Conservation (phyloP, 2,888 invertebrate species). For the Himalopsyche japonica region DNA sequence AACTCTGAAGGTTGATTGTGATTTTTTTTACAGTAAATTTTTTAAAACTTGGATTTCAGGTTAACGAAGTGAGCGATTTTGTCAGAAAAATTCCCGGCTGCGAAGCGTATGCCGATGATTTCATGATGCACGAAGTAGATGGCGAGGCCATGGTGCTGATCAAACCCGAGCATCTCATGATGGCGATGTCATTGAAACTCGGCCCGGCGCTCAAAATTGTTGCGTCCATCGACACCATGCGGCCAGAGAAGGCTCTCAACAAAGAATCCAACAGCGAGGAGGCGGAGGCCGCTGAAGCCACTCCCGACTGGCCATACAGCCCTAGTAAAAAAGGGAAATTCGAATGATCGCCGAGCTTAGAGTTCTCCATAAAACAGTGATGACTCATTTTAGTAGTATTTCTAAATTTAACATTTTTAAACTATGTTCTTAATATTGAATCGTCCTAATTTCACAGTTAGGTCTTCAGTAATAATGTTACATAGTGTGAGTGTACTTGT, state of each 20-base stretch:
- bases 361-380: background rate
- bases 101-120: constrained; percentile 91
- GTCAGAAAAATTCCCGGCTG: constrained; percentile 89
- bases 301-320: constrained; percentile 28
- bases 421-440: background rate
- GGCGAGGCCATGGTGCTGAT: constrained; percentile 91
- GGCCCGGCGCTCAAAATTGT: constrained; percentile 96
- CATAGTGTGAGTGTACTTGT: background rate
- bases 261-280: constrained; percentile 20
- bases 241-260: constrained; percentile 61
- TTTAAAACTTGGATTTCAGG: background rate
- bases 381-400: background rate
- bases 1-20: too few relatives aligned
- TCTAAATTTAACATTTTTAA: background rate
- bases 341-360: background rate
- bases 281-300: constrained; percentile 19
- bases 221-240: constrained; percentile 84
- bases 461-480: background rate
- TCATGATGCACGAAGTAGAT: constrained; percentile 93
- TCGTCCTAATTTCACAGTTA: background rate
- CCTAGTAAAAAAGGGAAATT: constrained; percentile 37
- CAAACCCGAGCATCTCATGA: constrained; percentile 92
- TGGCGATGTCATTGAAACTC: constrained; percentile 92
- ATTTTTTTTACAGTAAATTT: too few relatives aligned
- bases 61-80: constrained; percentile 86